Conservation (phyloP, 2,888 invertebrate genomes). For the Oegoconia quadripuncta region DNA sequence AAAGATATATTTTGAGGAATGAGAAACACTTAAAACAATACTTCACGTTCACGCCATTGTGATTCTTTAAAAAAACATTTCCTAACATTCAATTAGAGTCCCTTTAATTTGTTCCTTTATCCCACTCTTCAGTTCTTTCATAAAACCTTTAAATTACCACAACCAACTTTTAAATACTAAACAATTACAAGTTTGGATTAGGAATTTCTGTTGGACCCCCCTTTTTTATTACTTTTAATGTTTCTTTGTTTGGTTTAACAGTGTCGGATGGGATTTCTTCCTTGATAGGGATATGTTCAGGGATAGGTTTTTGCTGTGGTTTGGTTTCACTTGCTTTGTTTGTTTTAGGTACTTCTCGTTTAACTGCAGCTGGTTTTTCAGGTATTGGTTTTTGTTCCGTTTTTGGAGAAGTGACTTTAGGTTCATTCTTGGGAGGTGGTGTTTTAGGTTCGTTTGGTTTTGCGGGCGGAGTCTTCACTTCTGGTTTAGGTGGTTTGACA, state of each 20-base stretch:
- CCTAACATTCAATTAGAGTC: neutral
- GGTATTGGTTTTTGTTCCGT: conserved; percentile 18
- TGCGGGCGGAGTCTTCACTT: conserved; percentile 9
- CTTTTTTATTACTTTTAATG: conserved; percentile 80
- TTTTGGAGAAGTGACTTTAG: conserved; percentile 20
- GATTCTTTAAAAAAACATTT: neutral
- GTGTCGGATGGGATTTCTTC: conserved; percentile 78
- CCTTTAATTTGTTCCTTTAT: neutral
- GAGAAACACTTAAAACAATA: neutral
- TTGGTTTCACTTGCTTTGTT: conserved; percentile 20
- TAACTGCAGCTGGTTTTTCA: conserved; percentile 16
- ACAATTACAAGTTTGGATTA: conserved; percentile 44
- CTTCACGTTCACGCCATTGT: neutral
- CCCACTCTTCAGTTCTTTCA: neutral
- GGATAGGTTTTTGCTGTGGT: conserved; percentile 18
- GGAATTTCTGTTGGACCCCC: conserved; percentile 74
- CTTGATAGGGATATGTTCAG: conserved; percentile 66
- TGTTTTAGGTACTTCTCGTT: conserved; percentile 22
- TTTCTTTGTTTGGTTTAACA: conserved; percentile 70
- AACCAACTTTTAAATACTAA: neutral
- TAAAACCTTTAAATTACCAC: conserved; percentile 1
- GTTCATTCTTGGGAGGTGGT: conserved; percentile 16
- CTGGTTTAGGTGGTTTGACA: neutral
- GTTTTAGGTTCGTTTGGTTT: neutral
- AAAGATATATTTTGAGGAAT: neutral